Conservation (phyloP, 2,797 vertebrate species). For the Myotis daubentonii region DNA sequence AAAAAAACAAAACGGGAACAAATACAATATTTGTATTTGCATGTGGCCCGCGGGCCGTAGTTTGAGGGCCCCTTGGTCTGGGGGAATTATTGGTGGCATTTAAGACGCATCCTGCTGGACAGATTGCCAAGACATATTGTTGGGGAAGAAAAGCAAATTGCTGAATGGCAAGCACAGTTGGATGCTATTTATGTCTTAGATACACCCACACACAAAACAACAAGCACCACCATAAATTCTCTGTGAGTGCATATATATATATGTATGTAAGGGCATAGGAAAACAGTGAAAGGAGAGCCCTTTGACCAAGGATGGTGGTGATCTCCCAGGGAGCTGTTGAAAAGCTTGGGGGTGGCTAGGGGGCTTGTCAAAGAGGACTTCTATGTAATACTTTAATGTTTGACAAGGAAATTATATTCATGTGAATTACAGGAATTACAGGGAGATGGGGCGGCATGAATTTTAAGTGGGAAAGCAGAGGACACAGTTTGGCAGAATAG, state of each 20-base stretch:
- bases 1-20: too few relatives aligned
- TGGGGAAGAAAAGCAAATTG: slow-evolving; percentile 44
- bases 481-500: neutral
- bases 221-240: neutral
- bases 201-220: slow-evolving; percentile 58
- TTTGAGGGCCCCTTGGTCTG: neutral
- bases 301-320: neutral
- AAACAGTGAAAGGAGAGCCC: neutral
- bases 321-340: neutral
- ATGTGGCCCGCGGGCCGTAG: too few relatives aligned
- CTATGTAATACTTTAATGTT: neutral
- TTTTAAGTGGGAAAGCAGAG: neutral
- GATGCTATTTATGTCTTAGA: slow-evolving; percentile 54
- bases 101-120: slow-evolving; percentile 57
- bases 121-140: slow-evolving; percentile 65
- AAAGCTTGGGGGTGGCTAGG: neutral
- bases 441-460: neutral
- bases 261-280: neutral
- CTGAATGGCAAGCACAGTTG: slow-evolving; percentile 52
- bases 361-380: neutral
- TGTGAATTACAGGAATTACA: neutral
- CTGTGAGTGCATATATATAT: neutral
- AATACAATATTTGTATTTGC: too few relatives aligned
- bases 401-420: neutral
- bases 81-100: slow-evolving; percentile 35